Conservation (phyloP, 2,888 invertebrate genomes). For the Pseudococcus longispinus region DNA sequence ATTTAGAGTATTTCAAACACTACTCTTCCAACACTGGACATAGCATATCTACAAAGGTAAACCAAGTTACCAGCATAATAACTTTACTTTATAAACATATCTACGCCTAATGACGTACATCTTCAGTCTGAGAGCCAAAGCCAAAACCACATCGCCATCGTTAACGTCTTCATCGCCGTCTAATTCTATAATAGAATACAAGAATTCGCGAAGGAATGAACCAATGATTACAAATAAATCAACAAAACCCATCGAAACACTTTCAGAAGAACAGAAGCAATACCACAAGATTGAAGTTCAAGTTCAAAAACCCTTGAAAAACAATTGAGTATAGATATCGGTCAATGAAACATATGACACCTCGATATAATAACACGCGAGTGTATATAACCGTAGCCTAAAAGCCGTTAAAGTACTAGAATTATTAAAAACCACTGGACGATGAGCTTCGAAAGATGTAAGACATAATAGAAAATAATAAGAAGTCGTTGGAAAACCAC, state of each 20-base stretch:
- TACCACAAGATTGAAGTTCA: neutral
- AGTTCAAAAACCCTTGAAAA: slow-evolving; percentile 26
- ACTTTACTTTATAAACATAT: no score
- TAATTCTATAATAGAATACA: neutral
- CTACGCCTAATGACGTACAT: no score
- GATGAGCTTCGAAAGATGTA: slow-evolving; percentile 20
- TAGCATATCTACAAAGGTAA: no score
- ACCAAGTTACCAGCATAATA: no score
- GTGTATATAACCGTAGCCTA: neutral
- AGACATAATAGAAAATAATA: slow-evolving; percentile 14
- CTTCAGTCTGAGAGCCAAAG: neutral
- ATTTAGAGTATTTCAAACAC: no score
- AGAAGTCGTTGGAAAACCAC: slow-evolving; percentile 35
- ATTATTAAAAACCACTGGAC: neutral
- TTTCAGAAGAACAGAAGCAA: neutral
- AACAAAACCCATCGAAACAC: neutral
- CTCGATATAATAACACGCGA: neutral
- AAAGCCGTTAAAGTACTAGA: slow-evolving; percentile 35
- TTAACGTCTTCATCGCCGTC: neutral
- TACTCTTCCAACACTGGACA: no score
- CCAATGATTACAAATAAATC: neutral
- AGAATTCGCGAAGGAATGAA: neutral
- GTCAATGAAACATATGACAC: slow-evolving; percentile 43
- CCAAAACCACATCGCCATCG: neutral
- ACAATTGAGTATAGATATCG: slow-evolving; percentile 19